Evolutionary conservation across 2,888 invertebrate species (phyloP), one percentile per base, ranked within the genome.

Genomic region (Cancer borealis): DNA sequence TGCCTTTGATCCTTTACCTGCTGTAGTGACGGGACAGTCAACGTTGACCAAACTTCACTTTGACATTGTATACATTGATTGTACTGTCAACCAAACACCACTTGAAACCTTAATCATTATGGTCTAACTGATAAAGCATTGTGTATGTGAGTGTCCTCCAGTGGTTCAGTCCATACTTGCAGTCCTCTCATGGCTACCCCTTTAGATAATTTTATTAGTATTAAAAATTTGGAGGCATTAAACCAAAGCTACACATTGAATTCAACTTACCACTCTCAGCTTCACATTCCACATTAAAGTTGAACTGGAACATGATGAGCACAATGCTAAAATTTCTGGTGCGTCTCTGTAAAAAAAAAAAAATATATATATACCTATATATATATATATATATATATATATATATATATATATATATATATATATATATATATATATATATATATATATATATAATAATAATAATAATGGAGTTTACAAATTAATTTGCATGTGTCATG

Each of bases 381-480:
- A 88, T 92, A 88, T 92, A 88, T 92, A 92, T 92, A 92, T 92
- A 92, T 87, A 92, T 92, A 92, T 87, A 92, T 92, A 92, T 87
- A 84, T 79, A 92, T 87, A 92, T 92, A 84, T 87, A 92, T 87
- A 92, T 87, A 92, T 87, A 92, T 87, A 92, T 49, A 92, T 92
- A 87, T 92, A 87, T 92, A 87, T 92, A 26, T 92, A 46, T 73
- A 73, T 92, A 39, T 73, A 46, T 73, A 46, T 46, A 46, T 73
- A n/a, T 92, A 73, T 73, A 79, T 73, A 46, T 46, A 79, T 92
- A 46, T 92, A 66, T 79, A 79, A 45, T 12, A 14, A 66, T 66
- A 39, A 39, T 79, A 5, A 79, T 45, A 79, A 5, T 45, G 3
- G 45, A 5, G 45, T 17, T 79, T 6, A 92, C 21, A 66, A 5